Evolutionary conservation across 2,888 invertebrate genomes (phyloP), one percentile per base, ranked within the genome.

Genomic region (Leptopterna dolabrata): DNA sequence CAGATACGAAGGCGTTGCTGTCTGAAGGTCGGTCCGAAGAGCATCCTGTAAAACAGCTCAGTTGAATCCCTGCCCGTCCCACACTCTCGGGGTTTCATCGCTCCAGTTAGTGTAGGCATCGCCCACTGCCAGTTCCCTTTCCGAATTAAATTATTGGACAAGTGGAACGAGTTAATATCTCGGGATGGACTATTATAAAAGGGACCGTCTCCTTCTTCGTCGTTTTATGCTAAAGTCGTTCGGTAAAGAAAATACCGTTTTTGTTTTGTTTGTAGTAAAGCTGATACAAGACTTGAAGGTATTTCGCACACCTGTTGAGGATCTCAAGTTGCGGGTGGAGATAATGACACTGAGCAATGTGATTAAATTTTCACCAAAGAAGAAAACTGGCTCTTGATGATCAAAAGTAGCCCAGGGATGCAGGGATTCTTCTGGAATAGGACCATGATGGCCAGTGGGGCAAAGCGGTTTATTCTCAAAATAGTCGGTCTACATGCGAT

Each of bases 121-220:
- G 73, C 73, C 73, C 73, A 76, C 73, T 76, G 24, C 63, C 27
- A n/a, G 73, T 43, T 78, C 24, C 47, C 76, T 78, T 78, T 43
- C 27, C 14, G 78, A 78, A 78, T 78, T 78, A 43, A 78, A 78
- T 78, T 78, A 78, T 78, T 78, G 43, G 78, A 78, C 78, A 76
- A 19, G 78, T 78, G 43, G 27, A 73, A 78, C 78, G 45, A 78
- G 78, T 45, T 78, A 24, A 76, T 76, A 76, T 76, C 73, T 76
- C 24, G 36, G 3, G n/a, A 27, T 16, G 73, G 36, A 36, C 36
- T 76, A 36, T 29, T 76, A 13, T 36, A 30, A 76, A 41, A 76
- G 36, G 73, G 36, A 11, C 16, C 55, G 16, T 11, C n/a, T 29
- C n/a, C n/a, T n/a, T 36, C 73, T 36, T 36, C 30, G 36, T 76